phyloP scores from a whole-genome alignment of 2,113 vertebrate species.

The Apistogramma diplotaenia region DNA sequence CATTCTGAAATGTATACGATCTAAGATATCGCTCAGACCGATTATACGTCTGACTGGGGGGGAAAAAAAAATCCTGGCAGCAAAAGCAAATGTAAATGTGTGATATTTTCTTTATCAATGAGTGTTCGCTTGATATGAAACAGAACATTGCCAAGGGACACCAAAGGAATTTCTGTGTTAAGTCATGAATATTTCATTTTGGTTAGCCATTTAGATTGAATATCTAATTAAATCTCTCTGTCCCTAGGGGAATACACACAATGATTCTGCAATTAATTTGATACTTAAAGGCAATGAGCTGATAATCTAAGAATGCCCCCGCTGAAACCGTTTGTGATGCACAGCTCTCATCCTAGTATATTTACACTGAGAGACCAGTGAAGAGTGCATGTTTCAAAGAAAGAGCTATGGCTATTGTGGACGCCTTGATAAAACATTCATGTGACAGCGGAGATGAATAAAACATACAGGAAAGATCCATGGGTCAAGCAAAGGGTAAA shows the following conservation, averaged over 20 bases:
- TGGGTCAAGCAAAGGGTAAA: slow-evolving; percentile 55
- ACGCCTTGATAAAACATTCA: slow-evolving; percentile 55
- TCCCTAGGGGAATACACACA: slow-evolving; percentile 52
- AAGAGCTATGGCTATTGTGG: neutral
- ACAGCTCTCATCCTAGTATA: slow-evolving; percentile 15
- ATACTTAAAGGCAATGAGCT: slow-evolving; percentile 59
- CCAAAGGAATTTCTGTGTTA: slow-evolving; percentile 41
- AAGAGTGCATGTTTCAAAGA: slow-evolving; percentile 6
- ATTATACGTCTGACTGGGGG: neutral
- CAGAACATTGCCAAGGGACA: slow-evolving; percentile 36
- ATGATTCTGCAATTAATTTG: slow-evolving; percentile 66
- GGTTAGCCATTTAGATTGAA: slow-evolving; percentile 54
- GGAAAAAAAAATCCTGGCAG: neutral
- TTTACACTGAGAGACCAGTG: slow-evolving; percentile 9
- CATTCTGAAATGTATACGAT: neutral
- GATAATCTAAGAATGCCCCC: slow-evolving; percentile 34
- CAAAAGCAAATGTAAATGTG: slow-evolving; percentile 26
- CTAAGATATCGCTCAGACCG: neutral
- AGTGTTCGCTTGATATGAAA: slow-evolving; percentile 32
- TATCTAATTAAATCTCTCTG: slow-evolving; percentile 62
- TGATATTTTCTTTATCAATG: slow-evolving; percentile 55
- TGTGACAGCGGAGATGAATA: slow-evolving; percentile 60
- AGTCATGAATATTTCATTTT: slow-evolving; percentile 62
- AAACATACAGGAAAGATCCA: slow-evolving; percentile 49
- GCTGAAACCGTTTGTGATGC: slow-evolving; percentile 32